Percentiles rank a stretch among this genome's conserved stretches.
Evolutionary conservation across 1,140 invertebrate genomes (phyloP).

Genomic region (Diabrotica undecimpunctata): DNA sequence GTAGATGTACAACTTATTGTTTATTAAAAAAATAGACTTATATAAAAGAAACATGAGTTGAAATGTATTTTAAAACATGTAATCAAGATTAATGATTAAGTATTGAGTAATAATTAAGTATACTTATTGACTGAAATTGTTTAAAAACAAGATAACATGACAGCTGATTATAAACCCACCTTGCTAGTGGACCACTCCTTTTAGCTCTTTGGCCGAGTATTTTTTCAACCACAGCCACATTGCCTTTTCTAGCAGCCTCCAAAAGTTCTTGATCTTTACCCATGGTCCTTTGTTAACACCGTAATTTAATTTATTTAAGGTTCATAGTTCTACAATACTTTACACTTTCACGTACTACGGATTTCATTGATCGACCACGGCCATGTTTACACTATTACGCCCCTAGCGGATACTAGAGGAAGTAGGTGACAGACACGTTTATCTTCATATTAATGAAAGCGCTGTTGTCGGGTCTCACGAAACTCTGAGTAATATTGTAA

Average conservation of each 20-base stretch:
- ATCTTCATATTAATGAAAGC: no score
- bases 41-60: not conserved
- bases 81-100: not conserved
- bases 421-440: not conserved
- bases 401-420: conserved; percentile 46
- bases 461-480: no score
- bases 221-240: conserved; percentile 84
- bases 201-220: conserved; percentile 84
- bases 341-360: conserved; percentile 48
- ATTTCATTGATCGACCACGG: conserved; percentile 70
- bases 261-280: conserved; percentile 95
- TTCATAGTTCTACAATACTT: conserved; percentile 54
- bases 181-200: conserved; percentile 88
- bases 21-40: not conserved
- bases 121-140: not conserved
- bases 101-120: not conserved
- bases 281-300: conserved; percentile 55
- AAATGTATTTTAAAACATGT: not conserved
- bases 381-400: conserved; percentile 62
- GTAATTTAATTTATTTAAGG: conserved; percentile 47
- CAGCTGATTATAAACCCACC: conserved; percentile 60
- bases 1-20: no score
- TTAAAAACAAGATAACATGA: conserved; percentile 27
- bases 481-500: no score
- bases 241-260: conserved; percentile 90